These are phyloP conservation scores for Ariopsis seemanni DNA, from an alignment of 2,113 vertebrate genomes.

Conservation along the genomic window DNA sequence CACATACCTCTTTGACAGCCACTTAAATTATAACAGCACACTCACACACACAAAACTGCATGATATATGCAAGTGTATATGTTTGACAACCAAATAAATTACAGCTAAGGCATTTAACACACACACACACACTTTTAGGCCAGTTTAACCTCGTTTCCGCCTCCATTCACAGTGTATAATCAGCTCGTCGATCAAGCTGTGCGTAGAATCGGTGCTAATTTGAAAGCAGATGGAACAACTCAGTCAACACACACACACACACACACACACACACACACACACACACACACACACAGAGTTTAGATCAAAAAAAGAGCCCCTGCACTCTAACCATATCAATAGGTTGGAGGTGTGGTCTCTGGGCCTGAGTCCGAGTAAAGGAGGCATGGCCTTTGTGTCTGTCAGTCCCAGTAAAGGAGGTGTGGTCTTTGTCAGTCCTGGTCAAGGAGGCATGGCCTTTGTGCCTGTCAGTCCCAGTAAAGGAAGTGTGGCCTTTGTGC, in stretches of 20 bases:
- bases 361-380: too few relatives aligned
- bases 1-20: constrained; percentile 5
- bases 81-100: not conserved
- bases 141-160: not conserved
- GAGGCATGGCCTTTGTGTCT: too few relatives aligned
- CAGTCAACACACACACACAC: not conserved
- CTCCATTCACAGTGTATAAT: not conserved
- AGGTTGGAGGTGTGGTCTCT: too few relatives aligned
- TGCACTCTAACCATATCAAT: too few relatives aligned
- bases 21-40: not conserved
- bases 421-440: too few relatives aligned
- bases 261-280: not conserved
- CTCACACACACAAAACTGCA: not conserved
- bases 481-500: too few relatives aligned
- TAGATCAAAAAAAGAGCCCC: not conserved
- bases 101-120: not conserved
- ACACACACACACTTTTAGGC: not conserved
- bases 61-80: not conserved
- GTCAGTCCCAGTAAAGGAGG: too few relatives aligned
- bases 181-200: not conserved
- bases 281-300: not conserved
- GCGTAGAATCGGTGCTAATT: not conserved
- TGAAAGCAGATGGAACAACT: not conserved
- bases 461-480: too few relatives aligned
- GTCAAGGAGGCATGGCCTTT: too few relatives aligned